Percentiles rank a stretch among this genome's conserved stretches.
Conservation (phyloP, 2,113 vertebrate species). For the Dasypus novemcinctus region DNA sequence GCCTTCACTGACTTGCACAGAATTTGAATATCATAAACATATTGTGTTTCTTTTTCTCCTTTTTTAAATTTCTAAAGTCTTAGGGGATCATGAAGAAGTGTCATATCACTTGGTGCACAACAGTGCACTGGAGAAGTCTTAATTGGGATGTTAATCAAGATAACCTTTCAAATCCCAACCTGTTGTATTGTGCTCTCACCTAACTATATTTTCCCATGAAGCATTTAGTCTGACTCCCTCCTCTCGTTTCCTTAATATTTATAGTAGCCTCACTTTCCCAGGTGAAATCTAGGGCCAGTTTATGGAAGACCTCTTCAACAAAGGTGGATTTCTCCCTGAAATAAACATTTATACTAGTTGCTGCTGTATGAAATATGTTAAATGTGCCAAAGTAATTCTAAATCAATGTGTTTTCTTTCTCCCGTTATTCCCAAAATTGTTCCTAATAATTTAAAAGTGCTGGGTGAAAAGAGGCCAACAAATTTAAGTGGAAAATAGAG, state of each 20-base stretch:
- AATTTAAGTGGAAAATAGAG: neutral
- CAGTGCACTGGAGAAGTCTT: neutral
- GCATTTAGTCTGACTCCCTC: neutral
- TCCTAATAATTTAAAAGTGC: neutral
- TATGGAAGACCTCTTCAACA: too few relatives aligned
- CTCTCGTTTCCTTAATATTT: neutral
- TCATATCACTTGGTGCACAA: neutral
- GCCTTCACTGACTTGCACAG: neutral
- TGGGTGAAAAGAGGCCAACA: neutral
- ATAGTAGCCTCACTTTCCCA: neutral
- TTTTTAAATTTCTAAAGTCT: neutral
- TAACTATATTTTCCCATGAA: neutral
- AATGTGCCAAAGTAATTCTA: neutral
- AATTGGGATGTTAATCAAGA: neutral
- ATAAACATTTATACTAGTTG: neutral
- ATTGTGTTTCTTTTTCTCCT: neutral
- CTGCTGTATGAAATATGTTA: neutral
- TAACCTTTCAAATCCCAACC: neutral
- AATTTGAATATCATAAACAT: neutral
- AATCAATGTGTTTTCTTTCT: neutral
- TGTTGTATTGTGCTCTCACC: neutral
- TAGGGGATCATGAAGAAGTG: neutral
- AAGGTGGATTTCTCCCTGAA: neutral
- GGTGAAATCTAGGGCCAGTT: neutral
- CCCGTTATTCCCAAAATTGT: neutral